A percentile compares a stretch with the other conserved stretches of the same genome.
These are phyloP conservation scores for Grapholita molesta DNA, from an alignment of 1,140 invertebrate genomes.

Conservation along the genomic window DNA sequence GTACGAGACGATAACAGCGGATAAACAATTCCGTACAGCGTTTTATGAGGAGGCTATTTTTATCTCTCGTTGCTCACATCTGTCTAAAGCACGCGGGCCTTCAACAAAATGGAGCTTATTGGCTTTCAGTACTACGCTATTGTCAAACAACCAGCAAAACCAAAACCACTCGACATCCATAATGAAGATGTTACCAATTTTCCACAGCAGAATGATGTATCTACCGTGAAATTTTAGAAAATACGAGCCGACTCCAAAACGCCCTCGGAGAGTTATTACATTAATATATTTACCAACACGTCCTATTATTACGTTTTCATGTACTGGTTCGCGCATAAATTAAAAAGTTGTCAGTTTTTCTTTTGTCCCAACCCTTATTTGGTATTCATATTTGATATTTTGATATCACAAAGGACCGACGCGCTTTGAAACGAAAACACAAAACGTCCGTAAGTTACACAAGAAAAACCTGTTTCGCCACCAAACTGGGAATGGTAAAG, in stretches of 20 bases:
- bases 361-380: constrained; percentile 76
- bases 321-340: constrained; percentile 75
- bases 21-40: background rate
- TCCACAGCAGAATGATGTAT: constrained; percentile 65
- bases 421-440: constrained; percentile 65
- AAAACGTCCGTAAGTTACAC: constrained; percentile 63
- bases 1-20: background rate
- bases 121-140: constrained; percentile 27
- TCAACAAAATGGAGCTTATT: constrained; percentile 25
- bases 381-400: constrained; percentile 77
- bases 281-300: constrained; percentile 77
- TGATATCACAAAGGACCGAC: constrained; percentile 70
- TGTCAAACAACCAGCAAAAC: constrained; percentile 32
- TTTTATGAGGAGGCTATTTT: background rate
- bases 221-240: constrained; percentile 74
- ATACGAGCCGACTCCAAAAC: constrained; percentile 49
- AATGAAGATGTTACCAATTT: constrained; percentile 70
- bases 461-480: constrained; percentile 70
- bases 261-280: constrained; percentile 68
- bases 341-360: constrained; percentile 74
- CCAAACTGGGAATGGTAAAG: constrained; percentile 64
- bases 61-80: background rate
- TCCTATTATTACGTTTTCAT: constrained; percentile 77
- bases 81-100: background rate
- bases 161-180: constrained; percentile 32